Evolutionary conservation across 2,797 vertebrate genomes (phyloP).

Genomic region (Glossophaga mutica): DNA sequence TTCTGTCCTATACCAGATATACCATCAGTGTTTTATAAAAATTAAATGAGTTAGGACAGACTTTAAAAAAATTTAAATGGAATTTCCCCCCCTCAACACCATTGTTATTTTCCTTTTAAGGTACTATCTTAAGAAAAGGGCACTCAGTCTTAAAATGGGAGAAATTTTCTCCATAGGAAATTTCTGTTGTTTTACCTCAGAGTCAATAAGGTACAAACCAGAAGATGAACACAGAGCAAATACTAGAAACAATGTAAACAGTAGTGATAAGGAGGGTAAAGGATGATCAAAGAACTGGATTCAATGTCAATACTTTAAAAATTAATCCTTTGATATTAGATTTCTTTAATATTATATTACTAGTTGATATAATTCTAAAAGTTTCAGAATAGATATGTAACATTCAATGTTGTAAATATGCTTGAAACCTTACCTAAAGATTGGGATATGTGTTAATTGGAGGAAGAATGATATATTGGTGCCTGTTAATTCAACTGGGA

Average conservation of each 20-base stretch:
- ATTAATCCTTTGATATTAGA: not conserved
- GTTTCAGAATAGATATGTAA: not conserved
- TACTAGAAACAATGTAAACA: not conserved
- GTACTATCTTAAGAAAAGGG: not conserved
- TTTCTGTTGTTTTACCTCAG: not conserved
- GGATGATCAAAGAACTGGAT: not conserved
- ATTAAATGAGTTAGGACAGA: not conserved
- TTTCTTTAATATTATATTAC: not conserved
- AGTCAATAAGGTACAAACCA: not conserved
- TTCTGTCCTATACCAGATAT: not conserved
- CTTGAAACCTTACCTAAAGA: not conserved
- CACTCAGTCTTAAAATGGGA: not conserved
- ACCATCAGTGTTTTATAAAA: not conserved
- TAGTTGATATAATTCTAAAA: not conserved
- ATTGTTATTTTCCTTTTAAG: not conserved
- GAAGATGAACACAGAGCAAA: not conserved
- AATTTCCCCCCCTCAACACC: not conserved
- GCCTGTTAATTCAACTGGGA: not conserved
- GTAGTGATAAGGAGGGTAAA: not conserved
- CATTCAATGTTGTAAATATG: not conserved
- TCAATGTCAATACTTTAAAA: not conserved
- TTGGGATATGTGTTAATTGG: not conserved
- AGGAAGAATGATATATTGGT: not conserved
- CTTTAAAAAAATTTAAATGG: not conserved
- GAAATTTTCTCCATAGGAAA: not conserved